Percentiles rank a stretch among this genome's conserved stretches.
These are phyloP conservation scores for Tryphoninae sp. DNA, from an alignment of 2,888 invertebrate genomes.

Conservation along the genomic window DNA sequence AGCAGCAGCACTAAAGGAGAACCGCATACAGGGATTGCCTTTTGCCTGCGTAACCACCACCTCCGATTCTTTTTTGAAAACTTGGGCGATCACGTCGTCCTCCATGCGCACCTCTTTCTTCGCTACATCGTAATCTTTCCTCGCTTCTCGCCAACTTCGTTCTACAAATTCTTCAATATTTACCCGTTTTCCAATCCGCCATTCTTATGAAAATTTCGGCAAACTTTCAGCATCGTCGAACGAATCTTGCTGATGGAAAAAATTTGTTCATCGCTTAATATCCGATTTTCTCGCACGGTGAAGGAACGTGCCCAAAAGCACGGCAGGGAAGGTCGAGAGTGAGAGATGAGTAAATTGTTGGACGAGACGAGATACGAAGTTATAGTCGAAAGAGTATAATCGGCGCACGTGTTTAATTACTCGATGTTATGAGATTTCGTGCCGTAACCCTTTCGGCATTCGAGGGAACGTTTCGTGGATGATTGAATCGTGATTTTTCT, in stretches of 20 bases:
- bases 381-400: conserved; percentile 14
- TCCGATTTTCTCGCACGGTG: not conserved
- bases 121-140: conserved; percentile 20
- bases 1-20: conserved; percentile 39
- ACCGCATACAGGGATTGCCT: conserved; percentile 31
- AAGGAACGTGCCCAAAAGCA: conserved; percentile 36
- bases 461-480: not conserved
- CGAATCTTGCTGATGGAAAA: too few relatives aligned
- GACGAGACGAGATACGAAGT: not conserved
- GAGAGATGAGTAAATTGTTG: not conserved
- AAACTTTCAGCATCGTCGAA: too few relatives aligned
- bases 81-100: conserved; percentile 39
- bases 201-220: too few relatives aligned
- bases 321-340: conserved; percentile 16
- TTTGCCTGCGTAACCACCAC: conserved; percentile 53
- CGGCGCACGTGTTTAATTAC: conserved; percentile 28
- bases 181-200: not conserved
- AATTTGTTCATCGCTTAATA: too few relatives aligned
- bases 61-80: conserved; percentile 10
- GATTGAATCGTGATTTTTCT: not conserved
- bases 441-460: not conserved
- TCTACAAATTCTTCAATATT: not conserved
- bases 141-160: not conserved
- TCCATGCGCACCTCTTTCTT: not conserved
- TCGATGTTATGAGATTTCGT: not conserved